Conservation (phyloP, 2,888 invertebrate species). For the Polietes domitor region DNA sequence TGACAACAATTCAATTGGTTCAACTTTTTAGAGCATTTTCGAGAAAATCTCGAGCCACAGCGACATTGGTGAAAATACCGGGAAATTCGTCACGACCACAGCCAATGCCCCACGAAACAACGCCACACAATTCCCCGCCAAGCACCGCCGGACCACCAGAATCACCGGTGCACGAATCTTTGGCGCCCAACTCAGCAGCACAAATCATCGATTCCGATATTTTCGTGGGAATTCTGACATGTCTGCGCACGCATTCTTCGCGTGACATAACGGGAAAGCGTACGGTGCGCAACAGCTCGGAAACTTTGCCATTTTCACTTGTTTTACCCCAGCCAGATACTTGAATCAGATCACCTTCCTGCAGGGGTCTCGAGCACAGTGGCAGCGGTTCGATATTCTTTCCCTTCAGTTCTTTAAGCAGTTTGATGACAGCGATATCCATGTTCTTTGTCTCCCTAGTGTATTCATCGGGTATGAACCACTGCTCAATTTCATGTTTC, state of each 20-base stretch:
- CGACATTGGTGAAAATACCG: conserved; percentile 71
- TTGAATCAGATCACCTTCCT: background rate
- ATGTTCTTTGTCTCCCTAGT: conserved; percentile 69
- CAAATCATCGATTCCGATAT: conserved; percentile 77
- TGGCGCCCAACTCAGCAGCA: conserved; percentile 71
- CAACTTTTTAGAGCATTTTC: background rate
- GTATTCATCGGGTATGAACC: conserved; percentile 68
- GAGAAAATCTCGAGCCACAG: conserved; percentile 29
- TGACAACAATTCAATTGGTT: too few species aligned
- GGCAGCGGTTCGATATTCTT: conserved; percentile 70
- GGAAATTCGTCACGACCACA: conserved; percentile 75
- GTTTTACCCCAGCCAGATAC: conserved; percentile 74
- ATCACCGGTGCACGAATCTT: conserved; percentile 79
- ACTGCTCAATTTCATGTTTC: conserved; percentile 55
- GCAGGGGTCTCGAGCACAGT: conserved; percentile 59
- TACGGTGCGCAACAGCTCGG: conserved; percentile 73
- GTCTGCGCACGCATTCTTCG: conserved; percentile 69
- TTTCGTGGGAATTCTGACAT: conserved; percentile 31
- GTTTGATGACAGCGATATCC: conserved; percentile 70
- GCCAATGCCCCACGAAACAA: conserved; percentile 78
- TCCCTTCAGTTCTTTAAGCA: conserved; percentile 69
- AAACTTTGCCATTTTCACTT: conserved; percentile 67
- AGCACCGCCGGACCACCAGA: conserved; percentile 78
- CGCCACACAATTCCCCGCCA: conserved; percentile 72
- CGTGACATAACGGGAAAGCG: conserved; percentile 70